These are phyloP conservation scores for Eupithecia vulgata DNA, from an alignment of 2,888 invertebrate genomes.

Conservation along the genomic window DNA sequence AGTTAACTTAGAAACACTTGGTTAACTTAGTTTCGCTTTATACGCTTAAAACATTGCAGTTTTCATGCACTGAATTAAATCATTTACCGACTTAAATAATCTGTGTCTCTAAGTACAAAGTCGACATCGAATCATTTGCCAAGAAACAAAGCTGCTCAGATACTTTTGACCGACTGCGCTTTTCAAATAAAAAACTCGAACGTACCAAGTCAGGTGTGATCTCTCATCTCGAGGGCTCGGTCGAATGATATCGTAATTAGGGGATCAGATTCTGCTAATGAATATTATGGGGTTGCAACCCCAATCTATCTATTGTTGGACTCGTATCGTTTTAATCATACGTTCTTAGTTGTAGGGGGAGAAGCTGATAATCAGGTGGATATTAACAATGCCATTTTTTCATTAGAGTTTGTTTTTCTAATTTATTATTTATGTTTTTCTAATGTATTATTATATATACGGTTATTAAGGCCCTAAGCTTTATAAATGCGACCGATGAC, in stretches of 20 bases:
- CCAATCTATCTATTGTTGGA: conserved; percentile 67
- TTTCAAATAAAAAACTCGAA: conserved; percentile 69
- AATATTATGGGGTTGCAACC: conserved; percentile 77
- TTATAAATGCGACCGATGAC: neutral
- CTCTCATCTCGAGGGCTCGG: conserved; percentile 62
- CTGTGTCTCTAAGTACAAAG: neutral
- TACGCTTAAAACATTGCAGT: neutral
- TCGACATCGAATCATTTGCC: neutral
- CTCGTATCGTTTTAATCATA: conserved; percentile 68
- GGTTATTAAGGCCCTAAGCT: neutral
- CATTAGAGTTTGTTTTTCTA: neutral
- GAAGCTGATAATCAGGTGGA: conserved; percentile 22
- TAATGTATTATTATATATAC: too few species aligned
- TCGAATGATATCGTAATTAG: conserved; percentile 72
- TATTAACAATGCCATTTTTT: neutral
- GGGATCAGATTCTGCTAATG: conserved; percentile 70
- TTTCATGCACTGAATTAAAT: neutral
- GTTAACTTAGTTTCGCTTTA: neutral
- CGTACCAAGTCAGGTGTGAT: conserved; percentile 74
- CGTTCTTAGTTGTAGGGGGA: conserved; percentile 25
- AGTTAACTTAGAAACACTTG: neutral
- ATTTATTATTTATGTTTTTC: too few species aligned
- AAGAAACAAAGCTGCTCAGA: neutral
- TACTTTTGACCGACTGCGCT: conserved; percentile 17
- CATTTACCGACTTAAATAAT: neutral